A percentile compares a stretch with the other conserved stretches of the same genome.
phyloP scores from a whole-genome alignment of 2,797 vertebrate genomes.

The Eupleurogrammus muticus region DNA sequence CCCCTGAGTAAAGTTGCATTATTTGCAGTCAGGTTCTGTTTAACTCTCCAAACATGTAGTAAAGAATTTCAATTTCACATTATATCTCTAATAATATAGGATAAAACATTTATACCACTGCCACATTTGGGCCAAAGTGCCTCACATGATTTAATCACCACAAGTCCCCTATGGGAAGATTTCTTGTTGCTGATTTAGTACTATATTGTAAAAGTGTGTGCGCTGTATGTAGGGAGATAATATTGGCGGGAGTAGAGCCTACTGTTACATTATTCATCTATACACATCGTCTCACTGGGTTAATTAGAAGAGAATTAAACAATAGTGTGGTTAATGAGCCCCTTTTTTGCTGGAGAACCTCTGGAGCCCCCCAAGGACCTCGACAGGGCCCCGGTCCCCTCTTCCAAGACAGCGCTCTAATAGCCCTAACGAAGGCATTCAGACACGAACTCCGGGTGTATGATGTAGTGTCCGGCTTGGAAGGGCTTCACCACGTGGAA shows the following conservation, averaged over 20 bases:
- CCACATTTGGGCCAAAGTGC: conserved; percentile 13
- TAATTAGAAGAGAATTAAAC: conserved; percentile 63
- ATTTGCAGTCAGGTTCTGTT: conserved; percentile 14
- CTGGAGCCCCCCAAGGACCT: conserved; percentile 7
- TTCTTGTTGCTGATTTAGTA: conserved; percentile 42
- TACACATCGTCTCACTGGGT: conserved; percentile 39
- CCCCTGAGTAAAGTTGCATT: conserved; percentile 5
- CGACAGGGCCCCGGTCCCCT: conserved; percentile 8
- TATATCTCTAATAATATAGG: conserved; percentile 8
- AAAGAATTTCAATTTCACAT: conserved; percentile 1
- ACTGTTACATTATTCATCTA: conserved; percentile 50
- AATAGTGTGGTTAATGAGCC: conserved; percentile 48
- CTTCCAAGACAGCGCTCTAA: conserved; percentile 13
- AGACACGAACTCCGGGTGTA: conserved; percentile 84
- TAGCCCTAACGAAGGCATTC: conserved; percentile 65
- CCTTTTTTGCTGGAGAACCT: conserved; percentile 23
- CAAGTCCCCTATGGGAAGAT: conserved; percentile 23
- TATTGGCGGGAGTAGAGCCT: conserved; percentile 22
- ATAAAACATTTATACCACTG: conserved; percentile 30
- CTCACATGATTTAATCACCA: conserved; percentile 21
- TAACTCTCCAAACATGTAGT: not conserved
- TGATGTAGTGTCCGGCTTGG: conserved; percentile 82
- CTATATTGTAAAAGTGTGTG: conserved; percentile 38
- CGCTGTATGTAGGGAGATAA: conserved; percentile 36
- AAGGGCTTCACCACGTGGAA: conserved; percentile 84